Conservation (phyloP, 2,797 vertebrate species). For the Denticeps clupeoides region DNA sequence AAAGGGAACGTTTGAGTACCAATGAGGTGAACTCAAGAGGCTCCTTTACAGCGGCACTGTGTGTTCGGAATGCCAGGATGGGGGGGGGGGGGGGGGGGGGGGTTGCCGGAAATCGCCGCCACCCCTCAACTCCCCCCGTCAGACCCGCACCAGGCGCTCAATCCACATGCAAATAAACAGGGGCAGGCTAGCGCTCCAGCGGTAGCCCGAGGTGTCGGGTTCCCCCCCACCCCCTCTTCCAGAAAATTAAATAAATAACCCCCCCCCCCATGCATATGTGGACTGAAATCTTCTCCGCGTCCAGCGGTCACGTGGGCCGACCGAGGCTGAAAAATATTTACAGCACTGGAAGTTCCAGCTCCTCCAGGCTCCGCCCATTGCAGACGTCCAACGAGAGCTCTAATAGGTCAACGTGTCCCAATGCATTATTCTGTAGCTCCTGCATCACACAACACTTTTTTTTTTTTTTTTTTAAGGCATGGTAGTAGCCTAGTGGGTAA, state of each 20-base stretch:
- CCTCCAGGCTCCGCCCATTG: constrained; percentile 15
- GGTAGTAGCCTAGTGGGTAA: no score
- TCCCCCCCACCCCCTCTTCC: no score
- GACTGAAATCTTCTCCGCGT: constrained; percentile 17
- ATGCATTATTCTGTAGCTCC: no score
- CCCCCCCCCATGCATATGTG: constrained; percentile 6
- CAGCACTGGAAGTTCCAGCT: constrained; percentile 32
- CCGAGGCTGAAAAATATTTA: constrained; percentile 46
- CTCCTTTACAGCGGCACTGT: constrained; percentile 1
- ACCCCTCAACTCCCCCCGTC: constrained; percentile 18
- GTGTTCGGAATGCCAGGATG: constrained; percentile 14
- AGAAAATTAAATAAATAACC: no score
- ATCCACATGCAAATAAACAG: constrained; percentile 45
- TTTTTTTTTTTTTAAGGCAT: no score
- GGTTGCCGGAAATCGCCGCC: constrained; percentile 12
- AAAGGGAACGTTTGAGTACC: constrained; percentile 11
- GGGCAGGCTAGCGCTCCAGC: not conserved
- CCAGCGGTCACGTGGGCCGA: constrained; percentile 22
- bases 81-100: not conserved
- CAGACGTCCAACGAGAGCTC: constrained; percentile 18
- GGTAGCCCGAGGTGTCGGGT: constrained; percentile 25
- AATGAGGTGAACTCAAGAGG: constrained; percentile 1
- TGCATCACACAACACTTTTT: no score
- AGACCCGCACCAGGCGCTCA: no score
- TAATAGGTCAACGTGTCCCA: constrained; percentile 15